Conservation (phyloP, 2,797 vertebrate species). For the Ibycter americanus region DNA sequence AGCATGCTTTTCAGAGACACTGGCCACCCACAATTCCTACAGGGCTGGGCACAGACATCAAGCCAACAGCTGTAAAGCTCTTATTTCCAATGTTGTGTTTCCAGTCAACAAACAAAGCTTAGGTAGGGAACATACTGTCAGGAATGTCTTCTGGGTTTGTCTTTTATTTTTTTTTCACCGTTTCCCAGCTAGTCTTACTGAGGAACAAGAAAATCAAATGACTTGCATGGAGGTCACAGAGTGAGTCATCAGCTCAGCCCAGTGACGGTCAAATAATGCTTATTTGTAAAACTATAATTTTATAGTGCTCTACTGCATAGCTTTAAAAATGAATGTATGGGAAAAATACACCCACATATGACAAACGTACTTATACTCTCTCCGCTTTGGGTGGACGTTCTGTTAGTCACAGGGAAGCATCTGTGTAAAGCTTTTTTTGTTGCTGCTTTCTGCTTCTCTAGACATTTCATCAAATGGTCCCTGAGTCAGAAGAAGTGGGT, state of each 20-base stretch:
- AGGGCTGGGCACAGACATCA: slow-evolving; percentile 13
- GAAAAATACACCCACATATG: slow-evolving; percentile 78
- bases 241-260: slow-evolving; percentile 72
- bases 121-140: slow-evolving; percentile 5
- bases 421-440: slow-evolving; percentile 75
- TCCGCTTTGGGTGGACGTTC: slow-evolving; percentile 71
- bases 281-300: slow-evolving; percentile 77
- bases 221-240: slow-evolving; percentile 50
- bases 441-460: slow-evolving; percentile 70
- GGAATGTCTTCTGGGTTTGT: slow-evolving; percentile 22
- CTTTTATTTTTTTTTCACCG: neutral
- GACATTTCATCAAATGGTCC: slow-evolving; percentile 80
- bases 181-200: neutral
- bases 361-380: slow-evolving; percentile 71
- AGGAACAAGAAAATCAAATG: slow-evolving; percentile 58
- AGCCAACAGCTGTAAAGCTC: slow-evolving; percentile 31
- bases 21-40: slow-evolving; percentile 50
- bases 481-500: slow-evolving; percentile 82
- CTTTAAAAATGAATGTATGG: slow-evolving; percentile 75
- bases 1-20: slow-evolving; percentile 42
- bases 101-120: slow-evolving; percentile 45
- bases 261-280: slow-evolving; percentile 57
- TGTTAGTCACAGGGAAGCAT: slow-evolving; percentile 79
- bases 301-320: slow-evolving; percentile 67
- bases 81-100: slow-evolving; percentile 20